A percentile compares a stretch with the other conserved stretches of the same genome.
phyloP scores from a whole-genome alignment of 2,888 invertebrate genomes.

The Cheilosia variabilis region DNA sequence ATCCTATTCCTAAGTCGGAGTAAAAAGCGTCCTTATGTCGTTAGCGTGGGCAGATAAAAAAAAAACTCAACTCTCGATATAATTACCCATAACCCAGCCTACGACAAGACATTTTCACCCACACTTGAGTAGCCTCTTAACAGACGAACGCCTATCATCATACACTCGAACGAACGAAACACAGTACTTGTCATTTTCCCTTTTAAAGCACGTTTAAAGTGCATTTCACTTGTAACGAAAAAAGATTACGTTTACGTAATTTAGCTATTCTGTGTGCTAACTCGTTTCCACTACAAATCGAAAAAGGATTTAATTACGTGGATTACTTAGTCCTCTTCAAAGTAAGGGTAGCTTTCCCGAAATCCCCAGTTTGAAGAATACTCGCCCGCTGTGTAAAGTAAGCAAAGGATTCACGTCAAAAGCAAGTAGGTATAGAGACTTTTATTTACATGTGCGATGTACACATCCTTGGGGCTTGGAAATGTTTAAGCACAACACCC shows the following conservation, averaged over 20 bases:
- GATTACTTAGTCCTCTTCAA: slow-evolving; percentile 52
- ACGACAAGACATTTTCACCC: no score
- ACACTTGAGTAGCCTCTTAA: no score
- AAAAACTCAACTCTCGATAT: no score
- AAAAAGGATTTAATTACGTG: slow-evolving; percentile 58
- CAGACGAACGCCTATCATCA: no score
- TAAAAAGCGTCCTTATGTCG: background rate
- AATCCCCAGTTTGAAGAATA: slow-evolving; percentile 22
- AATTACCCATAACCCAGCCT: no score
- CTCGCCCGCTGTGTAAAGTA: slow-evolving; percentile 2
- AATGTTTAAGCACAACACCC: slow-evolving; percentile 41
- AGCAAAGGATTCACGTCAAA: slow-evolving; percentile 23
- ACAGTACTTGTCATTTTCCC: background rate
- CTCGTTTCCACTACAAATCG: slow-evolving; percentile 9
- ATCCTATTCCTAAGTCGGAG: background rate
- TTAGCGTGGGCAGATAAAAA: no score
- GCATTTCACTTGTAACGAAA: slow-evolving; percentile 33
- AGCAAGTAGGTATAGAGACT: background rate
- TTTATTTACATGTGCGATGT: slow-evolving; percentile 21
- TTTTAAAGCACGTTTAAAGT: slow-evolving; percentile 41
- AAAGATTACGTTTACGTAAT: slow-evolving; percentile 28
- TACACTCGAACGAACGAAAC: no score
- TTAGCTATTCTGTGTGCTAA: slow-evolving; percentile 1
- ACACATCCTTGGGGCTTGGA: slow-evolving; percentile 28
- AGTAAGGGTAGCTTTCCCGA: slow-evolving; percentile 31